Conservation (phyloP, 2,113 vertebrate species). For the Mesocricetus auratus region DNA sequence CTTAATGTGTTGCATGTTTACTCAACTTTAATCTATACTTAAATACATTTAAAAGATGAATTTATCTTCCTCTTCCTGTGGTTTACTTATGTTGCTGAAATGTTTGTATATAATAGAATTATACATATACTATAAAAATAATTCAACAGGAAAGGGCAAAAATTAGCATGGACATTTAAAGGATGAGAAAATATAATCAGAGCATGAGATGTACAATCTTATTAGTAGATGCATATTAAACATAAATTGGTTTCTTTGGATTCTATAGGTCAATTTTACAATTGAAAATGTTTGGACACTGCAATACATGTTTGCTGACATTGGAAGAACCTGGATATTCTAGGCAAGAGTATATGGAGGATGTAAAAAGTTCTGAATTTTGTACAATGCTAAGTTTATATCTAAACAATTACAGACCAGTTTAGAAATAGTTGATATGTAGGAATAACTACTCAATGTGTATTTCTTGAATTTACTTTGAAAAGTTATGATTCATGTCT, state of each 20-base stretch:
- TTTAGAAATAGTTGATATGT: not conserved
- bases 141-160: not conserved
- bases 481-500: not conserved
- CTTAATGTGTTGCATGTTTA: not conserved
- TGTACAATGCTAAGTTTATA: not conserved
- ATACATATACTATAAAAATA: not conserved
- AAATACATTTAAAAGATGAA: not conserved
- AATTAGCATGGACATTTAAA: not conserved
- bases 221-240: not conserved
- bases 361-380: not conserved
- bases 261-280: not conserved
- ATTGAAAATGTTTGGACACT: too few relatives aligned
- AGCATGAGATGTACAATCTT: not conserved
- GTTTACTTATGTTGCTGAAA: not conserved
- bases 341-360: not conserved
- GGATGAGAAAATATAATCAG: not conserved
- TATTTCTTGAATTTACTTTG: constrained; percentile 31
- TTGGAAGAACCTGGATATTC: not conserved
- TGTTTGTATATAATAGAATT: not conserved
- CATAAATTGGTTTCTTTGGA: not conserved
- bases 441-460: not conserved
- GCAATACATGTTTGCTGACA: too few relatives aligned
- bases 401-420: not conserved
- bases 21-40: not conserved
- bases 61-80: not conserved